phyloP scores from a whole-genome alignment of 37 sponge, comb jelly and placozoan genomes.

The Halisarca cf. caerulea region DNA sequence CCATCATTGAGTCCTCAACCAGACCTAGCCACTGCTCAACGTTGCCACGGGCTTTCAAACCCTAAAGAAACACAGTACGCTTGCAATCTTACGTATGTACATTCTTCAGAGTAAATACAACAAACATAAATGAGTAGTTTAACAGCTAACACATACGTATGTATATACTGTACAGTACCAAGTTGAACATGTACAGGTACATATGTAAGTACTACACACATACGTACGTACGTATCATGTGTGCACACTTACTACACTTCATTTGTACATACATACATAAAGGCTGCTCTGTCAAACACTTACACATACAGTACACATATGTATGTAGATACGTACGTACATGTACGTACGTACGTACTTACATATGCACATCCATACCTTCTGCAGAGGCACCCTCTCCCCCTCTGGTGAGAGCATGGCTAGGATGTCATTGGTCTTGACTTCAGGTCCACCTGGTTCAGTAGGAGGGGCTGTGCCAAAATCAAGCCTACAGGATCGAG shows the following conservation, averaged over 20 bases:
- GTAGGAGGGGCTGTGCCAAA: slow-evolving; percentile 78
- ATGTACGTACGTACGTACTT: slow-evolving; percentile 7
- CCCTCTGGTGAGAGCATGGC: slow-evolving; percentile 95
- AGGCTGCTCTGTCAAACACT: too few species aligned
- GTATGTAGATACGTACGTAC: background rate
- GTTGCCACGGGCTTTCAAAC: slow-evolving; percentile 91
- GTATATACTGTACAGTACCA: background rate
- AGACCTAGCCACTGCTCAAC: slow-evolving; percentile 92
- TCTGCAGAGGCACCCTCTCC: slow-evolving; percentile 78
- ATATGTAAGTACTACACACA: too few species aligned
- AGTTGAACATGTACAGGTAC: background rate
- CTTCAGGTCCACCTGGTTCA: slow-evolving; percentile 65
- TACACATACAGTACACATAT: slow-evolving; percentile 3
- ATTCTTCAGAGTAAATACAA: too few species aligned
- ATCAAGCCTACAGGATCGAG: slow-evolving; percentile 57
- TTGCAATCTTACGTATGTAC: background rate
- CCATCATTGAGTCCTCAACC: slow-evolving; percentile 96
- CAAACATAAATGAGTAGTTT: background rate
- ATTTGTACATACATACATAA: too few species aligned
- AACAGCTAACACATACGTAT: background rate
- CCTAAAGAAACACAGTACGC: slow-evolving; percentile 38
- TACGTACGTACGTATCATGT: too few species aligned
- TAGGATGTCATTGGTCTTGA: slow-evolving; percentile 91
- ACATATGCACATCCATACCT: slow-evolving; percentile 50
- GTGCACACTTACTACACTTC: too few species aligned